Base-by-base conservation (phyloP, 2,888 invertebrate species). In the Lycocerus yunnanus region DNA sequence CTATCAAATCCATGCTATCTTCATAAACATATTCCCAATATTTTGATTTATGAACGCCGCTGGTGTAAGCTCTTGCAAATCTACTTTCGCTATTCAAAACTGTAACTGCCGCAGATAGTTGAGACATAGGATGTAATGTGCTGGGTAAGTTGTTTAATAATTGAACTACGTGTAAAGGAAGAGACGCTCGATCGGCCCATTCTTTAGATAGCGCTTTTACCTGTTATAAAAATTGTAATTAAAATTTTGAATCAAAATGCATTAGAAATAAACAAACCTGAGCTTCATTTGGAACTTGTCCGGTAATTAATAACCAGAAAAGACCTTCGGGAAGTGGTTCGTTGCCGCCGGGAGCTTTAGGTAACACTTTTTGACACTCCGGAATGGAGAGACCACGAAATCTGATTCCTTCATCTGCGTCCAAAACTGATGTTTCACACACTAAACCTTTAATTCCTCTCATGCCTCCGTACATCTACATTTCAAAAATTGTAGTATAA, bases 21-120 rank as follows among this genome's bases (percentile, higher is more conserved):
- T 98, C 97, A 87, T 96, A 97, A 8, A 92, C 90, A 84, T 93
- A 92, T 88, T 97, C 97, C 98, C 98, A 98, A 86, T 97, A 97
- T 83, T 94, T 93, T 71, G 92, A 89, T 87, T 97, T 97, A 87
- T 94, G 93, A 0, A 96, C 95, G 61, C 97, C 97, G 79, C 94
- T 92, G 13, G 92, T 88, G 88, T 98, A 98, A 0, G 97, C 97
- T 86, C 95, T 93, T 10, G 95, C 95, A 88, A 97, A 98, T 84
- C 94, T 92, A 84, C 96, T 96, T 88, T 98, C 97, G 84, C 94
- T 95, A 89, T 97, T 97, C 79, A 97, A 90, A 3, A 95, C 94
- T 15, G 97, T 96, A 80, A 97, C 92, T 20, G 97, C 97, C 1
- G 97, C 95, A 20, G 94, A 93, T 85, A 98, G 93, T 88, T 98